Conservation (phyloP, 1,140 invertebrate species). For the Brachionus paranguensis region DNA sequence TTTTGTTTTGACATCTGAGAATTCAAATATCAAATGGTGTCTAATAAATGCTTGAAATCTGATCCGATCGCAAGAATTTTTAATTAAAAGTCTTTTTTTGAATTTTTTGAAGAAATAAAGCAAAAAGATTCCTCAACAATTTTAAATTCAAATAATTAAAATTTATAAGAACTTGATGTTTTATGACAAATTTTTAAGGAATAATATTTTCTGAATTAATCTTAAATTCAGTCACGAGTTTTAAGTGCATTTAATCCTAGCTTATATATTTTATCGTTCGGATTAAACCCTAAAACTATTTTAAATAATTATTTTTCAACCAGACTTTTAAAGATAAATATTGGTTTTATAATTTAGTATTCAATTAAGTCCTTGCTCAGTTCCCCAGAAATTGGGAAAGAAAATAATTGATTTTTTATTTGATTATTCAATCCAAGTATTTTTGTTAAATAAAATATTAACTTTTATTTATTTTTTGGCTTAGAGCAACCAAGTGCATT, state of each 20-base stretch:
- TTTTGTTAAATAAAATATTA: background rate
- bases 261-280: background rate
- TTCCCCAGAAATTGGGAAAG: background rate
- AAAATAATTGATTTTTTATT: background rate
- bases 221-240: background rate
- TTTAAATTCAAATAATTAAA: too few relatives aligned
- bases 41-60: background rate
- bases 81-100: background rate
- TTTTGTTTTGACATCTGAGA: background rate
- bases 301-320: background rate
- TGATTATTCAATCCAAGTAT: background rate
- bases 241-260: background rate
- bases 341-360: background rate
- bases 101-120: background rate
- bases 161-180: too few relatives aligned
- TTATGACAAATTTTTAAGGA: background rate
- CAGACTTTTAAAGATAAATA: background rate
- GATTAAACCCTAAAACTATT: background rate
- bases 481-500: background rate
- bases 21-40: background rate
- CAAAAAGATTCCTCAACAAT: background rate
- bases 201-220: background rate
- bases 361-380: background rate
- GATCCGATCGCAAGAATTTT: background rate
- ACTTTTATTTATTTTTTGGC: background rate